phyloP scores from a whole-genome alignment of 2,113 vertebrate species.

The Myiagra hebetior region DNA sequence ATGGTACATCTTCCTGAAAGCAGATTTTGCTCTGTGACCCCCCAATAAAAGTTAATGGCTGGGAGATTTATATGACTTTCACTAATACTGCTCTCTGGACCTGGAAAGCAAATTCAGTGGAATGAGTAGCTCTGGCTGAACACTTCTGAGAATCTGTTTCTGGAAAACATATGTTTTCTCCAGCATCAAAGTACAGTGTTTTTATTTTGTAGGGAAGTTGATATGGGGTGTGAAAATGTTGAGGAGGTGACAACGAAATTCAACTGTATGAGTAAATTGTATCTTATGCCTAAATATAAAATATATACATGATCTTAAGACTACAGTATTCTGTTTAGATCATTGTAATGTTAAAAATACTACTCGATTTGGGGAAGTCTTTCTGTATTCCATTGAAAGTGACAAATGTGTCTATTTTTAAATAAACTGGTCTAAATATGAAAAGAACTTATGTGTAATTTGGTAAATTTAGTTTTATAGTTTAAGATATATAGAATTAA shows the following conservation, averaged over 20 bases:
- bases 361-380: neutral
- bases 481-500: neutral
- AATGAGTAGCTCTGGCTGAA: neutral
- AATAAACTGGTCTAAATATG: neutral
- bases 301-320: neutral
- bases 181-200: neutral
- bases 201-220: constrained; percentile 22
- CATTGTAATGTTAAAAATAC: neutral
- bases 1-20: neutral
- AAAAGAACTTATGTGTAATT: neutral
- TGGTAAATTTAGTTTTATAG: neutral
- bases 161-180: neutral
- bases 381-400: neutral
- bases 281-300: neutral
- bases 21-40: neutral
- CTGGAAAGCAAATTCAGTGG: neutral
- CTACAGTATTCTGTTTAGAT: neutral
- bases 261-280: neutral
- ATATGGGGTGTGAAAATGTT: neutral
- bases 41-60: neutral
- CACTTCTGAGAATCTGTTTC: neutral
- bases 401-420: neutral
- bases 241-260: constrained; percentile 29
- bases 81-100: neutral
- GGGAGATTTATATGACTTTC: neutral